A percentile compares a stretch with the other conserved stretches of the same genome.
These are phyloP conservation scores for Patella ulyssiponensis DNA, from an alignment of 2,888 invertebrate genomes.

Conservation along the genomic window DNA sequence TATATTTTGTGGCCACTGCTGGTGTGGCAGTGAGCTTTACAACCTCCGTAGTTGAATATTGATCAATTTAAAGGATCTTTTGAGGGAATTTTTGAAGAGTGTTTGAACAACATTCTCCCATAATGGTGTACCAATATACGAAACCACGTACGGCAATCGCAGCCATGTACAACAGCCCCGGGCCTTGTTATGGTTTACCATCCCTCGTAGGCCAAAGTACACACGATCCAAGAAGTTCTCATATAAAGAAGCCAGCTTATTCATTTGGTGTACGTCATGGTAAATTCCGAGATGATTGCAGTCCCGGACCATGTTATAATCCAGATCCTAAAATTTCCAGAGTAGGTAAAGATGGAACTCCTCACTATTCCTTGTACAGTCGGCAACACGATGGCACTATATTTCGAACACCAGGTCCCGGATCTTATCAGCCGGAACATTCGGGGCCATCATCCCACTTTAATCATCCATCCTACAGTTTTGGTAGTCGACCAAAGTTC, in stretches of 20 bases:
- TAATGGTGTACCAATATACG: conserved; percentile 55
- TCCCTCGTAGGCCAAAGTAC: conserved; percentile 52
- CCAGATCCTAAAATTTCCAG: conserved; percentile 46
- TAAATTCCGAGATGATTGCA: conserved; percentile 44
- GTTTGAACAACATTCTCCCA: not conserved
- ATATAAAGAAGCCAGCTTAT: conserved; percentile 51
- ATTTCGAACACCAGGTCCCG: conserved; percentile 58
- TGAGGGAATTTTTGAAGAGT: too few relatives aligned
- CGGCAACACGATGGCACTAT: conserved; percentile 41
- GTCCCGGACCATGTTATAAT: conserved; percentile 49
- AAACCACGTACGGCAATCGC: conserved; percentile 57
- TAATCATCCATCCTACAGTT: conserved; percentile 64
- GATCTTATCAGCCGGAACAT: conserved; percentile 53
- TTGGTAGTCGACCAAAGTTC: conserved; percentile 53
- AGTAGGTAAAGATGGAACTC: conserved; percentile 57
- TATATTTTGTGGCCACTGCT: too few relatives aligned
- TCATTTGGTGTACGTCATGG: conserved; percentile 51
- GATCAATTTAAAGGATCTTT: too few relatives aligned
- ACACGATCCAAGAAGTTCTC: conserved; percentile 59
- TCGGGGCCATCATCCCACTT: conserved; percentile 56
- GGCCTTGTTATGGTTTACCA: conserved; percentile 61
- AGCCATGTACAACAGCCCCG: conserved; percentile 59
- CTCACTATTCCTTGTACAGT: conserved; percentile 60
- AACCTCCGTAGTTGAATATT: too few relatives aligned
- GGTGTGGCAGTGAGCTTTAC: too few relatives aligned